A percentile compares a stretch with the other conserved stretches of the same genome.
phyloP scores from a whole-genome alignment of 2,888 invertebrate species.

The Hipparchia semele region DNA sequence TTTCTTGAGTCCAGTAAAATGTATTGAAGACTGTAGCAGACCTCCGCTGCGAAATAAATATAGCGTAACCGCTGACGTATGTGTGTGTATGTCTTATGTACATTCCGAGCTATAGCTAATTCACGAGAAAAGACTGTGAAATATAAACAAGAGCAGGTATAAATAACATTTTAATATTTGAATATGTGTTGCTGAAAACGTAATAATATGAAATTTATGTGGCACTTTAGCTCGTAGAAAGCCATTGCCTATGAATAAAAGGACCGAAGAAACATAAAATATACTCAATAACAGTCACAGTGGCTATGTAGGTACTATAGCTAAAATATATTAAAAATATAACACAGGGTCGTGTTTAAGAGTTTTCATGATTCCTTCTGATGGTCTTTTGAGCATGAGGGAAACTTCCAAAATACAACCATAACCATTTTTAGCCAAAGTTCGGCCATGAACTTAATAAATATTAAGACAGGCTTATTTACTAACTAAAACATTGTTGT shows the following conservation, averaged over 20 bases:
- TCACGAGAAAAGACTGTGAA: background rate
- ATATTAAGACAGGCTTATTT: no score
- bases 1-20: background rate
- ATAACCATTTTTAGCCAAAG: no score
- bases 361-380: background rate
- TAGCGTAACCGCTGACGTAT: no score
- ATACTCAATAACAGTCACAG: slow-evolving; percentile 41
- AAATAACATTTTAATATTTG: slow-evolving; percentile 44
- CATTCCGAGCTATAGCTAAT: background rate
- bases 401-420: no score
- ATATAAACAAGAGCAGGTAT: slow-evolving; percentile 16
- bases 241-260: slow-evolving; percentile 56
- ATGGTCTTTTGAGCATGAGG: no score
- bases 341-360: background rate
- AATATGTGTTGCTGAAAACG: slow-evolving; percentile 55
- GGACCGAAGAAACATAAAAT: slow-evolving; percentile 50
- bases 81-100: background rate
- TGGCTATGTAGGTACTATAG: background rate
- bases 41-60: no score
- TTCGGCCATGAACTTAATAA: no score
- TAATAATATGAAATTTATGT: slow-evolving; percentile 63
- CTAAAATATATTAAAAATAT: slow-evolving; percentile 7
- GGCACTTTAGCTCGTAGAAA: slow-evolving; percentile 57
- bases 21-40: no score
- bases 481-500: no score